phyloP scores from a whole-genome alignment of 2,113 vertebrate genomes.

The Brachyistius frenatus region DNA sequence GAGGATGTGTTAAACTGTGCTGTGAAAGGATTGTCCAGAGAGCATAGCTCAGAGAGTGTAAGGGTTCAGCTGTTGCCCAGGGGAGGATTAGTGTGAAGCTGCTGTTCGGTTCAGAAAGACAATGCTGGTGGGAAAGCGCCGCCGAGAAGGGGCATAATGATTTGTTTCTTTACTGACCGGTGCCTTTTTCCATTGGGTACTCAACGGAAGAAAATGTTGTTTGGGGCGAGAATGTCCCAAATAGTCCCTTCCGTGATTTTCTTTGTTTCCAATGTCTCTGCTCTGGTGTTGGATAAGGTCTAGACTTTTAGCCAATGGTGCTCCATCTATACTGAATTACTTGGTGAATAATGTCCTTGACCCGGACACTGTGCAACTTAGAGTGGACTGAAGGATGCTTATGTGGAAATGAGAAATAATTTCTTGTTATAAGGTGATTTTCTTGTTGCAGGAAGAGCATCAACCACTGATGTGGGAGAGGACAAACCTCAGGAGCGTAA shows the following conservation, averaged over 20 bases:
- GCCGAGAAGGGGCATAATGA: slow-evolving; percentile 19
- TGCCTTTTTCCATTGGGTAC: slow-evolving; percentile 23
- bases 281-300: slow-evolving; percentile 25
- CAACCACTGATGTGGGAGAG: slow-evolving; percentile 3
- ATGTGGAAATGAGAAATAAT: not conserved
- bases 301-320: not conserved
- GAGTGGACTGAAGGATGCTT: not conserved
- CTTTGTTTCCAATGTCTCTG: not conserved
- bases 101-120: slow-evolving; percentile 46
- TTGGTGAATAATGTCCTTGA: slow-evolving; percentile 30
- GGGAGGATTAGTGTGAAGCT: slow-evolving; percentile 54
- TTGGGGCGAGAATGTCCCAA: not conserved
- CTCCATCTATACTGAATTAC: slow-evolving; percentile 31
- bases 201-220: slow-evolving; percentile 28
- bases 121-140: slow-evolving; percentile 38
- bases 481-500: slow-evolving; percentile 3
- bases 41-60: slow-evolving; percentile 37
- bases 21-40: slow-evolving; percentile 45
- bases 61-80: slow-evolving; percentile 56
- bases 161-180: slow-evolving; percentile 21
- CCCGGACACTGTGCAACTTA: slow-evolving; percentile 17
- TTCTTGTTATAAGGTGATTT: slow-evolving; percentile 11
- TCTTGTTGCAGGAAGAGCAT: slow-evolving; percentile 25
- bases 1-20: slow-evolving; percentile 44
- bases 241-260: not conserved